Evolutionary conservation across 2,113 vertebrate species (phyloP), one percentile per base, ranked within the genome.

Genomic region (Nycticebus coucang): DNA sequence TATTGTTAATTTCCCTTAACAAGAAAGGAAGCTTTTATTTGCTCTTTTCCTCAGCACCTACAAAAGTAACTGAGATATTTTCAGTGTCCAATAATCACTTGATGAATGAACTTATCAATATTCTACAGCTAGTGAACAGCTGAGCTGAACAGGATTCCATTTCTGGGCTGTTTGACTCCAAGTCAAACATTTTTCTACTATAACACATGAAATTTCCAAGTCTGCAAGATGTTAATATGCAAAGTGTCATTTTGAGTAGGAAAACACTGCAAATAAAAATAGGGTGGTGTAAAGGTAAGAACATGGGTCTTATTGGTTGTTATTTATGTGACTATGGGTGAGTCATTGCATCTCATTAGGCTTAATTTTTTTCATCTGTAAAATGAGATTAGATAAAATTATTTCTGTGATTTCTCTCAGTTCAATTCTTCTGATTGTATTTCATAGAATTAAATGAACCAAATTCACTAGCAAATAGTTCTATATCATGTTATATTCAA

Each of bases 391-490:
- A 37, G 62, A 62, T 79, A 84, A 62, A 78, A 71, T 66, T 60
- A 81, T 87, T 87, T 80, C 41, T 82, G 17, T 86, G 60, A 89
- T 81, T 89, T 66, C 41, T 83, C 19, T 64, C 30, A 64, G 72
- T 71, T 91, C 35, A 53, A 4, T 55, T 93, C 79, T 93, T 28
- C 30, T 91, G 45, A 86, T 72, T 72, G 45, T 55, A 57, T 92
- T 89, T 37, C 62, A 89, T 72, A 89, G 15, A 85, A 86, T 60
- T 89, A 89, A 85, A 28, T 72, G 68, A 93, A 77, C 72, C 22
- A 82, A 95, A 62, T 83, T 95, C 4, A 96, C 78, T 71, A 62
- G 55, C 14, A 41, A 83, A 88, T 83, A 74, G 35, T 84, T 93
- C 89, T 83, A 30, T 72, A 57, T 24, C 8, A 6, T 45, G 33